Conservation (phyloP, 1,140 invertebrate species). For the Drosophila dunni region DNA sequence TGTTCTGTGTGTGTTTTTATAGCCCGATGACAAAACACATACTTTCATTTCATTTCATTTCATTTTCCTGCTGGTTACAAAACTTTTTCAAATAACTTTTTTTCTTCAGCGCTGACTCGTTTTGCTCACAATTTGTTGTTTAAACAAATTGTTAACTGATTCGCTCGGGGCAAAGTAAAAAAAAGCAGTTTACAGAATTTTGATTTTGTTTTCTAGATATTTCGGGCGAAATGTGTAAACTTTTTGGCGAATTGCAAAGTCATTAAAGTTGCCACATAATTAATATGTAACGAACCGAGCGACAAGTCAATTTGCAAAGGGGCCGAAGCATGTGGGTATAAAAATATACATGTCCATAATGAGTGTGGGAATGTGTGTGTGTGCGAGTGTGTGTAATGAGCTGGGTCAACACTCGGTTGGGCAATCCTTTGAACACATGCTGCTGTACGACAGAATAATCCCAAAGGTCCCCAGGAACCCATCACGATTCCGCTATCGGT, state of each 20-base stretch:
- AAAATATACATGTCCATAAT: constrained; percentile 26
- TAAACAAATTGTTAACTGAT: constrained; percentile 58
- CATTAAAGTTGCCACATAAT: constrained; percentile 46
- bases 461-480: not conserved
- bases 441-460: constrained; percentile 7
- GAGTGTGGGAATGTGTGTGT: not conserved
- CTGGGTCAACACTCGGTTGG: constrained; percentile 11
- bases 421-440: not conserved
- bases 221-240: constrained; percentile 17
- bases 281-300: constrained; percentile 33
- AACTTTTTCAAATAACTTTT: constrained; percentile 34
- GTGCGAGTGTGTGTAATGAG: constrained; percentile 14
- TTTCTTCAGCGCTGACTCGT: not conserved
- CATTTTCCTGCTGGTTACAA: constrained; percentile 16
- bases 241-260: constrained; percentile 35
- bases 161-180: constrained; percentile 37
- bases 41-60: constrained; percentile 43
- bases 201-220: constrained; percentile 18
- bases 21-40: constrained; percentile 41
- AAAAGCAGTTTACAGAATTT: constrained; percentile 17
- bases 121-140: constrained; percentile 20
- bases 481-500: constrained; percentile 7
- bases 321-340: not conserved
- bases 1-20: constrained; percentile 14
- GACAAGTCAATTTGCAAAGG: constrained; percentile 37